Evolutionary conservation across 1,140 invertebrate genomes (phyloP), one percentile per base, ranked within the genome.

Genomic region (Diploscapter pachys): DNA sequence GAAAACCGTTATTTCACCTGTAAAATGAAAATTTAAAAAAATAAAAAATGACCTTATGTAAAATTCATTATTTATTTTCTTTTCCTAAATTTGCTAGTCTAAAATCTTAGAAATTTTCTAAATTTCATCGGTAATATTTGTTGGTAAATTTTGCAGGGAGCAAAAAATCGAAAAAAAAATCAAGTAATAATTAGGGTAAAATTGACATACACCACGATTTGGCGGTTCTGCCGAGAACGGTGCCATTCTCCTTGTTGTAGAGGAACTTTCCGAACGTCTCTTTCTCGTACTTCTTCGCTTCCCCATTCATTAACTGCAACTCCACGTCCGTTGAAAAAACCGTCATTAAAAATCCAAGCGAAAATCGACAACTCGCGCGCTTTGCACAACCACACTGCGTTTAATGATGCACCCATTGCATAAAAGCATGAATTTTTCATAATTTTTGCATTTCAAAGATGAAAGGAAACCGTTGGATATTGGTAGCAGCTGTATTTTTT

Each of bases 201-300:
- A 68, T 9, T n/a, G 0, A 79, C 79, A 65, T 70, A 84, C 82
- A 75, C 83, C 83, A 85, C 55, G 84, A 84, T 66, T 80, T 85
- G 50, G 77, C 84, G 5, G 82, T 85, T 56, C 83, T 71, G n/a
- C 83, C 83, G 8, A 85, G 73, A 61, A 81, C 85, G 6, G 84
- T 84, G 54, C 83, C 83, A 4, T 78, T 65, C n/a, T 80, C 54
- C 63, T 71, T 73, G 57, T 79, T 79, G 78, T 70, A 81, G 56
- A 80, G 64, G 67, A 80, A 79, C 49, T 74, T 62, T 3, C 31
- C n/a, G 66, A 79, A 79, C 3, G 57, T 67, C 56, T 70, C 76
- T 48, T 63, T 61, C 49, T 80, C 71, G 56, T 51, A 13, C 67
- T 59, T 53, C 31, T 76, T 79, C 0, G 55, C 55, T 5, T 71